Evolutionary conservation across 1,140 invertebrate species (phyloP), one percentile per base, ranked within the genome.

Genomic region (Ostrea denselamellosa): DNA sequence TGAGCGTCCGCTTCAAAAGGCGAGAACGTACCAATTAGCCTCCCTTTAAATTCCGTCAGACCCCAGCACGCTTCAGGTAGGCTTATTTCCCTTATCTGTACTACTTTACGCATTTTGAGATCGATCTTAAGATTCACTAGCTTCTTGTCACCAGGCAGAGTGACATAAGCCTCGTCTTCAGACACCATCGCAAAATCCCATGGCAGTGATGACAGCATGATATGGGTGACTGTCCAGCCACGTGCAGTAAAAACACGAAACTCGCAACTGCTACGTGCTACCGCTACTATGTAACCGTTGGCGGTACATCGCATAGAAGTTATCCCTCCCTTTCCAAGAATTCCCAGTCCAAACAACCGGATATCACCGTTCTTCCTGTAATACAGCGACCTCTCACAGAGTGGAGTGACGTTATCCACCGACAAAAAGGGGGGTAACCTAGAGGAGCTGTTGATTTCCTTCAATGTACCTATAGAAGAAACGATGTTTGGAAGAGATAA

Each of bases 101-200:
- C n/a, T n/a, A 83, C 22, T 52, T n/a, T 83, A 22, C 82, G 44
- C 19, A 53, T 8, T 52, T 17, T 52, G 9, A 54, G 53, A 53
- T 83, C 52, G 25, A 83, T 52, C 10, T 51, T 54, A 0, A 83
- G 52, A 44, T n/a, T 53, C n/a, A 83, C 82, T n/a, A 83, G n/a
- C 53, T 83, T 83, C n/a, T 83, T 52, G 4, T 83, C 44, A 22
- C 82, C 82, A 12, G 82, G 82, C 3, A 83, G 17, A n/a, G 34
- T 83, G n/a, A 83, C 82, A 83, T 25, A 17, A 83, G 28, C 52
- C 52, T 83, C 82, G 17, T 52, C 53, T 54, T 52, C 82, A 22
- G 82, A 83, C 17, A 83, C n/a, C 19, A 83, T 22, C 17, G 82
- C 52, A 52, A 83, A 83, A 17, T 83, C 82, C 82, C 82, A 83